A percentile compares a stretch with the other conserved stretches of the same genome.
Conservation (phyloP, 2,888 invertebrate species). For the Pheosia gnoma region DNA sequence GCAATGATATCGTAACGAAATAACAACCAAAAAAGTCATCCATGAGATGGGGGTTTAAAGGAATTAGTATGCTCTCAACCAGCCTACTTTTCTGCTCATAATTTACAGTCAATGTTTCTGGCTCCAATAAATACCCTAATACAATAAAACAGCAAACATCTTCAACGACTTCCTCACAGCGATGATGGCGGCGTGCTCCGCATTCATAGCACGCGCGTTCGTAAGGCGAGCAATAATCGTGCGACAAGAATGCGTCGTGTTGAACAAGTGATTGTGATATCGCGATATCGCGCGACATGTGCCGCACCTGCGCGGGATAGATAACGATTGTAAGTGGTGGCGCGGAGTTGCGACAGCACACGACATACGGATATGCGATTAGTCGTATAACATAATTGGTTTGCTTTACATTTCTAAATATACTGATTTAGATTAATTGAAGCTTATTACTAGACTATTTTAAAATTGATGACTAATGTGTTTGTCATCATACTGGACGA, state of each 20-base stretch:
- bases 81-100: not conserved
- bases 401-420: too few species aligned
- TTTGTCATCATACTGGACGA: too few species aligned
- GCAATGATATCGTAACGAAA: too few species aligned
- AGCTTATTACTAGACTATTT: too few species aligned
- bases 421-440: too few species aligned
- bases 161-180: slow-evolving; percentile 4
- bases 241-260: slow-evolving; percentile 43
- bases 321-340: slow-evolving; percentile 30
- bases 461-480: too few species aligned
- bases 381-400: too few species aligned
- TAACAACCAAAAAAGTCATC: too few species aligned
- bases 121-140: not conserved
- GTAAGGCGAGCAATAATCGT: slow-evolving; percentile 39
- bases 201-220: slow-evolving; percentile 46
- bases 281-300: slow-evolving; percentile 49
- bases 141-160: slow-evolving; percentile 2
- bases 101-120: not conserved
- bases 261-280: slow-evolving; percentile 44
- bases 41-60: too few species aligned
- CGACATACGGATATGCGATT: not conserved
- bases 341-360: slow-evolving; percentile 8
- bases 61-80: too few species aligned
- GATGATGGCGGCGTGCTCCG: slow-evolving; percentile 15
- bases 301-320: slow-evolving; percentile 42